These are phyloP conservation scores for Zaprionus gabonicus DNA, from an alignment of 1,140 invertebrate species.

Conservation along the genomic window DNA sequence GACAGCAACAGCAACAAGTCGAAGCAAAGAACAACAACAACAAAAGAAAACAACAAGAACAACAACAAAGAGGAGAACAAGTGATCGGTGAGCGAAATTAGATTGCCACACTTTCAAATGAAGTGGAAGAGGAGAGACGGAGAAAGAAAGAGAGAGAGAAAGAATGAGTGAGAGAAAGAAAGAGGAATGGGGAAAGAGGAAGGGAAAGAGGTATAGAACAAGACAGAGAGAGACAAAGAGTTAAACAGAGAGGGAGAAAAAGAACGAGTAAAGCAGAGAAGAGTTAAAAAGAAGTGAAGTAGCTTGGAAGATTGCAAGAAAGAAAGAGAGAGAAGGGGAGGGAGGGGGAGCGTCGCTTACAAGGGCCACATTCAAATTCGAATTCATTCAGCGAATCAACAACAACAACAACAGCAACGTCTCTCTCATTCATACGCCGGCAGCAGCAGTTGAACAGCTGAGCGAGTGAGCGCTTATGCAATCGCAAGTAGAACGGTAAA, in stretches of 20 bases:
- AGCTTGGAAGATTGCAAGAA: background rate
- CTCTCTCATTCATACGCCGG: background rate
- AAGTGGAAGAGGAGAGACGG: conserved; percentile 2
- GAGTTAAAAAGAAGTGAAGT: background rate
- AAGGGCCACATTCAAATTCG: conserved; percentile 38
- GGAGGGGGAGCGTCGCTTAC: background rate
- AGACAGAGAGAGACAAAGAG: background rate
- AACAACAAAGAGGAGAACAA: conserved; percentile 46
- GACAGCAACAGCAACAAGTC: conserved; percentile 39
- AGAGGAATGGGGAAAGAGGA: background rate
- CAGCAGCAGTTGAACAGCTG: conserved; percentile 30
- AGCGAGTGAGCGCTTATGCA: conserved; percentile 57
- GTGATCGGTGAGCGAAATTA: conserved; percentile 67
- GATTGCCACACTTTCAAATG: conserved; percentile 76
- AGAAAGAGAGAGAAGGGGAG: background rate
- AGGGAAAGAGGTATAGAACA: too few species aligned
- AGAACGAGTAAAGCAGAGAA: background rate
- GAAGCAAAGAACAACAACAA: conserved; percentile 43
- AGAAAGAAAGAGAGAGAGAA: background rate
- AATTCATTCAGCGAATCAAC: conserved; percentile 40
- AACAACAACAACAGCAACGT: conserved; percentile 4
- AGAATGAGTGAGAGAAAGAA: background rate
- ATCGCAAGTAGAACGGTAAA: conserved; percentile 66
- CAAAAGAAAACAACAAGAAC: conserved; percentile 23
- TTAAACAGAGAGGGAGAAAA: background rate